Evolutionary conservation across 2,113 vertebrate species (phyloP).

Genomic region (Axis porcinus): DNA sequence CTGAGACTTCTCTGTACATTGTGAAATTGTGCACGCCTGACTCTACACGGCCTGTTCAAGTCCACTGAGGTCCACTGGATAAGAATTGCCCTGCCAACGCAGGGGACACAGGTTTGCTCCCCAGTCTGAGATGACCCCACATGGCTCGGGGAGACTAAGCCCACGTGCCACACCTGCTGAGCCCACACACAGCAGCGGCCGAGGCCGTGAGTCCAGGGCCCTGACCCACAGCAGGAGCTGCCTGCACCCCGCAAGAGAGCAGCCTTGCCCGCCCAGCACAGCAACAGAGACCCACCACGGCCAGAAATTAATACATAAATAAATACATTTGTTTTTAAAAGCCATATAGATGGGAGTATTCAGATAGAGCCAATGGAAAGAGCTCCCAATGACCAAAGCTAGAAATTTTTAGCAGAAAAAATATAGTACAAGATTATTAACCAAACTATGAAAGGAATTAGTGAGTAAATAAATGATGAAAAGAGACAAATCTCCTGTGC

Average conservation of each 20-base stretch:
- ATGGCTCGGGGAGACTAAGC: neutral
- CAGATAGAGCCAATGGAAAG: neutral
- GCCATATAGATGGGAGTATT: neutral
- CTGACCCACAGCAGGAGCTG: neutral
- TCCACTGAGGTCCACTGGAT: neutral
- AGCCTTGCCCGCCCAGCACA: accelerated
- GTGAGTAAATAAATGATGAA: neutral
- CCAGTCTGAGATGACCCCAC: neutral
- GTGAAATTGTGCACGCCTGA: neutral
- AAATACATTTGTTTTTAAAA: neutral
- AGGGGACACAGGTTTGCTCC: neutral
- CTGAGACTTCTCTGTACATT: accelerated
- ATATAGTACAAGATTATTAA: neutral
- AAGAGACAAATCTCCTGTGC: neutral
- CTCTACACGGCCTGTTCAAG: neutral
- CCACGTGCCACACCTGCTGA: neutral
- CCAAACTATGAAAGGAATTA: neutral
- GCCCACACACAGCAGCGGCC: neutral
- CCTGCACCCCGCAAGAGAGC: accelerated
- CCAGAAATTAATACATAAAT: accelerated
- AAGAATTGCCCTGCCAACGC: neutral
- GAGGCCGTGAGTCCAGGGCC: neutral
- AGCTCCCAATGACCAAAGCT: neutral
- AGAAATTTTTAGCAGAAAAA: neutral
- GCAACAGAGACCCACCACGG: neutral